These are phyloP conservation scores for Sphaeramia orbicularis DNA, from an alignment of 2,797 vertebrate species.

Conservation along the genomic window DNA sequence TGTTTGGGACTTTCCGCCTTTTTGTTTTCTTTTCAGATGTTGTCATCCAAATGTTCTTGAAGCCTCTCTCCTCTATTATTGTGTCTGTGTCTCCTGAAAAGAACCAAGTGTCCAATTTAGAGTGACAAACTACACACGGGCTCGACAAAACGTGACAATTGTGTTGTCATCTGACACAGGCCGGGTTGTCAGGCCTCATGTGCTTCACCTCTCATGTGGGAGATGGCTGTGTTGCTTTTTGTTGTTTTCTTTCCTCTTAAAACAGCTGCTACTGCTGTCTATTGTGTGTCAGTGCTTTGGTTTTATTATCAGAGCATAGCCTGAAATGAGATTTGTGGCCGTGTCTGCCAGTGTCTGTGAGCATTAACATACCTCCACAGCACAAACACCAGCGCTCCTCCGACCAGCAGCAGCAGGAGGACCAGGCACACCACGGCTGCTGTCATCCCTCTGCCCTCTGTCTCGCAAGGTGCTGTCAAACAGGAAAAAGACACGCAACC, in stretches of 20 bases:
- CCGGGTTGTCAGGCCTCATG: conserved; percentile 37
- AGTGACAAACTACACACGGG: conserved; percentile 18
- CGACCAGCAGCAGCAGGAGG: conserved; percentile 70
- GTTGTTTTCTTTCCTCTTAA: neutral
- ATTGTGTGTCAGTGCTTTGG: conserved; percentile 23
- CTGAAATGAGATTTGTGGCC: conserved; percentile 61
- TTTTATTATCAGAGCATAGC: conserved; percentile 44
- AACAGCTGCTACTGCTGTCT: conserved; percentile 20
- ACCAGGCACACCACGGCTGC: conserved; percentile 69
- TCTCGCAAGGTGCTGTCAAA: conserved; percentile 77
- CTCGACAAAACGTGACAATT: conserved; percentile 39
- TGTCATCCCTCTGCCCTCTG: conserved; percentile 49
- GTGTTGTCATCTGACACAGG: conserved; percentile 50
- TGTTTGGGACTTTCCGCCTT: neutral
- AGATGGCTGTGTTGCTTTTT: conserved; percentile 15
- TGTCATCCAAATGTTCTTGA: conserved; percentile 69
- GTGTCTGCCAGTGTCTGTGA: conserved; percentile 23
- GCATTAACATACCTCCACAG: conserved; percentile 80
- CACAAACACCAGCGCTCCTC: conserved; percentile 72
- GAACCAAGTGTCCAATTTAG: conserved; percentile 39
- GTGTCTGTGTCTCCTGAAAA: conserved; percentile 69
- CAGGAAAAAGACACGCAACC: conserved; percentile 32
- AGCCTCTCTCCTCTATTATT: conserved; percentile 70
- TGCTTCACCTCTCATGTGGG: conserved; percentile 29
- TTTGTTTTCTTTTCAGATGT: conserved; percentile 51